Conservation (phyloP, 30 jellyfish, hydroid and myxozoan genomes). For the Rhopilema esculentum region DNA sequence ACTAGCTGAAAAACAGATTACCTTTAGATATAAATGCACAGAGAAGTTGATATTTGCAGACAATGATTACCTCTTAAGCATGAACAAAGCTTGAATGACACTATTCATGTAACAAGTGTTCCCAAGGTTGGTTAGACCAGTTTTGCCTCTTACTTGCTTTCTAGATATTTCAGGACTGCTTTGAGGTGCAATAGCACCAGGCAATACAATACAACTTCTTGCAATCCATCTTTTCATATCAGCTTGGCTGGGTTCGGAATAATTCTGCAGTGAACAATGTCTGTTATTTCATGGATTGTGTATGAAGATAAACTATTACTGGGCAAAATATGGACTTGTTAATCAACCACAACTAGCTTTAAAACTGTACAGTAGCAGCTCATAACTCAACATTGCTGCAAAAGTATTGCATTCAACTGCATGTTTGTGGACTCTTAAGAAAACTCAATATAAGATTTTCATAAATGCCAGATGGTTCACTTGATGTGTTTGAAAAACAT, state of each 20-base stretch:
- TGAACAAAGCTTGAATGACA: constrained; percentile 88
- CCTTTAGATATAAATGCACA: not conserved
- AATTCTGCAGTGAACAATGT: constrained; percentile 49
- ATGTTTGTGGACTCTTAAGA: too few species aligned
- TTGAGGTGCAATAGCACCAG: not conserved
- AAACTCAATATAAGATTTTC: too few species aligned
- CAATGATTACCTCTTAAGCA: constrained; percentile 70
- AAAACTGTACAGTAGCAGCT: too few species aligned
- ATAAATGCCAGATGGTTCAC: too few species aligned
- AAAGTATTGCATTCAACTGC: too few species aligned
- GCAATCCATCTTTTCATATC: constrained; percentile 83
- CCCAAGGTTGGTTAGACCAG: constrained; percentile 93
- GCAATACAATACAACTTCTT: constrained; percentile 16
- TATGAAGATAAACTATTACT: not conserved
- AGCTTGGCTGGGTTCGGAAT: constrained; percentile 72
- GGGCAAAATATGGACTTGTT: too few species aligned
- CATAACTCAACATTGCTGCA: too few species aligned
- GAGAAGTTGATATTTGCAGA: too few species aligned
- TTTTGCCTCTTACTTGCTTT: constrained; percentile 75
- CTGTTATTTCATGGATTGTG: not conserved
- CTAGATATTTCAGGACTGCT: constrained; percentile 4
- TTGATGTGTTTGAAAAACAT: too few species aligned
- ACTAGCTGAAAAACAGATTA: not conserved
- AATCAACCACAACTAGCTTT: too few species aligned
- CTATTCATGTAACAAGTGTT: constrained; percentile 95